Percentiles rank a stretch among this genome's conserved stretches.
Evolutionary conservation across 2,888 invertebrate genomes (phyloP).

Genomic region (Synanthedon vespiformis): DNA sequence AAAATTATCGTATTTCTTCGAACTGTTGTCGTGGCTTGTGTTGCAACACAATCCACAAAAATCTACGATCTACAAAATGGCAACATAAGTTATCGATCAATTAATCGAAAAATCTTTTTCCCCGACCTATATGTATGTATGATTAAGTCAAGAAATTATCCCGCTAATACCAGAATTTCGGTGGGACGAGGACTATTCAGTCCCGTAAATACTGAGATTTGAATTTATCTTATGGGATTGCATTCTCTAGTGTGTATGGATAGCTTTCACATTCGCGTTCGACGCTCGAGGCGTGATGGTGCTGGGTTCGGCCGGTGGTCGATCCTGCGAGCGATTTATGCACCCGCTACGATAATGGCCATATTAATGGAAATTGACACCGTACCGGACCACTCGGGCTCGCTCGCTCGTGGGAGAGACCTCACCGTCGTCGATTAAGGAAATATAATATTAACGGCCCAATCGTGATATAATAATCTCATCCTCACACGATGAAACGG

Average conservation of each 20-base stretch:
- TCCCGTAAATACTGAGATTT: too few relatives aligned
- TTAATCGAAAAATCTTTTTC: too few relatives aligned
- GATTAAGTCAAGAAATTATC: too few relatives aligned
- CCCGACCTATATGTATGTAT: too few relatives aligned
- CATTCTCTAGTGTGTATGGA: neutral
- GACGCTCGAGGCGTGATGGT: constrained; percentile 1
- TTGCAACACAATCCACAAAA: too few relatives aligned
- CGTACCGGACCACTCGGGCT: constrained; percentile 13
- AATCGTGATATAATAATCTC: constrained; percentile 55
- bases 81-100: too few relatives aligned
- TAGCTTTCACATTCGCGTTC: neutral
- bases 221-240: too few relatives aligned
- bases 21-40: too few relatives aligned
- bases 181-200: too few relatives aligned
- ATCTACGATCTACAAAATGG: too few relatives aligned
- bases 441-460: constrained; percentile 59
- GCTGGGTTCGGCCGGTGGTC: constrained; percentile 19
- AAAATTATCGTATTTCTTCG: too few relatives aligned
- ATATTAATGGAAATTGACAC: constrained; percentile 65
- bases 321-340: constrained; percentile 50
- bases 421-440: constrained; percentile 37
- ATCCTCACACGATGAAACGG: constrained; percentile 44
- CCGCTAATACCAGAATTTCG: too few relatives aligned
- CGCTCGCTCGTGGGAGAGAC: constrained; percentile 32
- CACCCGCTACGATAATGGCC: constrained; percentile 48